phyloP scores from a whole-genome alignment of 2,888 invertebrate species.

The Ectropis crepuscularia region DNA sequence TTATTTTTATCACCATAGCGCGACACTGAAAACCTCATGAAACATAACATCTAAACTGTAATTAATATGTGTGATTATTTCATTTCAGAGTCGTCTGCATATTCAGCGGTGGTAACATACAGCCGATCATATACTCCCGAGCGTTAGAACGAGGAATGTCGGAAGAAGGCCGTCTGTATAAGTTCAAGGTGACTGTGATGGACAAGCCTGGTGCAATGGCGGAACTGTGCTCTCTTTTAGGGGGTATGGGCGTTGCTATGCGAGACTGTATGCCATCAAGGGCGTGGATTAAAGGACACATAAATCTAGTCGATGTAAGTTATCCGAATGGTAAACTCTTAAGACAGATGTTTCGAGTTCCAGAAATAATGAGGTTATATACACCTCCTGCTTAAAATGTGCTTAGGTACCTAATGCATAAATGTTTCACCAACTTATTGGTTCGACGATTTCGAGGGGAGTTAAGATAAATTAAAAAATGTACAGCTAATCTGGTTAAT shows the following conservation, averaged over 20 bases:
- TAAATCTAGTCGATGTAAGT: slow-evolving; percentile 85
- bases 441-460: too few species aligned
- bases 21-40: too few species aligned
- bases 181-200: slow-evolving; percentile 86
- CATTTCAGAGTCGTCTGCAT: slow-evolving; percentile 90
- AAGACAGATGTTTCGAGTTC: too few species aligned
- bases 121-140: slow-evolving; percentile 93
- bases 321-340: neutral
- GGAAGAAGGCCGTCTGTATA: slow-evolving; percentile 90
- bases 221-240: slow-evolving; percentile 90
- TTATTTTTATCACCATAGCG: too few species aligned
- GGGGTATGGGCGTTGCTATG: slow-evolving; percentile 91
- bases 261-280: slow-evolving; percentile 98
- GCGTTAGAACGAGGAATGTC: slow-evolving; percentile 96
- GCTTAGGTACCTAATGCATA: too few species aligned
- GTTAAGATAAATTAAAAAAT: too few species aligned
- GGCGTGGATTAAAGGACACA: slow-evolving; percentile 96
- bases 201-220: slow-evolving; percentile 95
- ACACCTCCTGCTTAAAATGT: too few species aligned
- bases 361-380: too few species aligned
- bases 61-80: neutral
- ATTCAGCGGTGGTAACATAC: slow-evolving; percentile 95
- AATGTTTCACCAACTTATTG: too few species aligned
- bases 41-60: too few species aligned
- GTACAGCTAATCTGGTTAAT: too few species aligned